These are phyloP conservation scores for Pterophyllum scalare DNA, from an alignment of 2,113 vertebrate genomes.

Conservation along the genomic window DNA sequence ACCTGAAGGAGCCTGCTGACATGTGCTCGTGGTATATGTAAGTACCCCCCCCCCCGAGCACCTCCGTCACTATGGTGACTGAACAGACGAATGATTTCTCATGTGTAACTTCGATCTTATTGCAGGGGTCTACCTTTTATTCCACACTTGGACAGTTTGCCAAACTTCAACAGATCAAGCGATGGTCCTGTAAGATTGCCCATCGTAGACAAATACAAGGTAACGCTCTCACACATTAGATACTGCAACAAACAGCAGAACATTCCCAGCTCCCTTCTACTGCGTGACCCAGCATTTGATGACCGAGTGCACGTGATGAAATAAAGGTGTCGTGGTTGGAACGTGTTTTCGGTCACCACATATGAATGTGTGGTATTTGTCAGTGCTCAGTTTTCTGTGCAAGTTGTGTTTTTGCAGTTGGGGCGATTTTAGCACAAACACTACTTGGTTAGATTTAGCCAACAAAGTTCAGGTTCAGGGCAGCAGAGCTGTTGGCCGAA, in stretches of 20 bases:
- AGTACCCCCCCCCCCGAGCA: constrained; percentile 29
- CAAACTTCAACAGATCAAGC: constrained; percentile 92
- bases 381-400: no score
- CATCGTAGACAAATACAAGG: constrained; percentile 99
- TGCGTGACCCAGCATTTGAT: no score
- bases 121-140: constrained; percentile 97
- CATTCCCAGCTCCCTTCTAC: no score
- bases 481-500: not conserved
- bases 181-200: constrained; percentile 97
- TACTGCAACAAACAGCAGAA: not conserved
- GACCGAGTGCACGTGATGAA: no score
- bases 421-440: not conserved
- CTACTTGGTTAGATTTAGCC: not conserved
- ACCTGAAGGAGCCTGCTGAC: constrained; percentile 93
- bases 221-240: constrained; percentile 46
- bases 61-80: rapidly evolving
- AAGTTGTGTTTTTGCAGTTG: no score
- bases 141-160: constrained; percentile 97
- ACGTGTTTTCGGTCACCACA: no score
- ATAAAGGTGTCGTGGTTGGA: no score
- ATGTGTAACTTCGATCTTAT: not conserved
- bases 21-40: constrained; percentile 96
- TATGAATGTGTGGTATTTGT: no score
- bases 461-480: not conserved
- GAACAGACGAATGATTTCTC: not conserved